These are phyloP conservation scores for Murina feae DNA, from an alignment of 2,113 vertebrate species.

Conservation along the genomic window DNA sequence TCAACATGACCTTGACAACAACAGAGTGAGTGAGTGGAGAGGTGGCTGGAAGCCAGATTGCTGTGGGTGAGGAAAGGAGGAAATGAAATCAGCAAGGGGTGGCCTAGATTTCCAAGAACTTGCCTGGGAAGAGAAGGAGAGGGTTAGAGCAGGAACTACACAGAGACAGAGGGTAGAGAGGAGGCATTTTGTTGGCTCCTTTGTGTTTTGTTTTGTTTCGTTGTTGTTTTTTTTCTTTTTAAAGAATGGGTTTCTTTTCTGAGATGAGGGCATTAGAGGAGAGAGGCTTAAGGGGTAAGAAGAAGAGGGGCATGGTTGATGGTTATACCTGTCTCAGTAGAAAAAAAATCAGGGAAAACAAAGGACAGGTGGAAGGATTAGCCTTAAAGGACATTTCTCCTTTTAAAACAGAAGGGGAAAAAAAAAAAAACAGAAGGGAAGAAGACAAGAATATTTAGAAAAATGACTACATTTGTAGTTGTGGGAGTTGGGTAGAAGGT, in stretches of 20 bases:
- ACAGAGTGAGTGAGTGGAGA: slow-evolving; percentile 34
- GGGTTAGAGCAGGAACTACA: not conserved
- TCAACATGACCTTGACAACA: slow-evolving; percentile 61
- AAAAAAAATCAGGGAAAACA: not conserved
- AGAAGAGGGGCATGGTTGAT: not conserved
- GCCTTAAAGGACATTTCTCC: not conserved
- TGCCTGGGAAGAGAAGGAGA: not conserved
- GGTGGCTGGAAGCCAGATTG: slow-evolving; percentile 62
- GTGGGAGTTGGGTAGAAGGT: not conserved
- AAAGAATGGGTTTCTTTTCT: slow-evolving; percentile 15
- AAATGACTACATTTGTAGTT: not conserved
- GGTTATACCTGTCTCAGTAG: no score
- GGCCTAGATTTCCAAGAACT: slow-evolving; percentile 65
- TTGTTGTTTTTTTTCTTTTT: not conserved
- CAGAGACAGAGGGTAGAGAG: not conserved
- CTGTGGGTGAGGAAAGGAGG: slow-evolving; percentile 42
- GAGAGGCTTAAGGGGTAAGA: not conserved
- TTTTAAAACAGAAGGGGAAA: not conserved
- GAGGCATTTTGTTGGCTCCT: not conserved
- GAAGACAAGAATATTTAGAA: not conserved
- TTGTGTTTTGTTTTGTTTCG: not conserved
- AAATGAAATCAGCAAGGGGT: slow-evolving; percentile 65
- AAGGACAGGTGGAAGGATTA: not conserved
- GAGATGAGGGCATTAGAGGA: not conserved
- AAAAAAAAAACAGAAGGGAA: not conserved